Evolutionary conservation across 2,797 vertebrate genomes (phyloP).

Genomic region (Bradypodion pumilum): DNA sequence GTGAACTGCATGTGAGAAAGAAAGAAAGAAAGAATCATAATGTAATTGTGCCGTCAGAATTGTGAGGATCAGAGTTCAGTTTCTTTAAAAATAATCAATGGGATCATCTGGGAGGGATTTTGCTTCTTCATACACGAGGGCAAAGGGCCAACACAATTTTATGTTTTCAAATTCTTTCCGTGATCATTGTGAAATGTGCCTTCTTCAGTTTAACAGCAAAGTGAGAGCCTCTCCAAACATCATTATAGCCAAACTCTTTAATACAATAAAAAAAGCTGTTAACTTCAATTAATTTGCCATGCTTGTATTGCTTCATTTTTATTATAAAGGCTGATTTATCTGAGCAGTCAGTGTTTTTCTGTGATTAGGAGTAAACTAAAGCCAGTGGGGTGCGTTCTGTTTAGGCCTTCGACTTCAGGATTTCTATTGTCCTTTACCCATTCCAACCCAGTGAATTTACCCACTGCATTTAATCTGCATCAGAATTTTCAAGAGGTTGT

Average conservation of each 20-base stretch:
- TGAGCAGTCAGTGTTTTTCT: background rate
- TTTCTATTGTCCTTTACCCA: background rate
- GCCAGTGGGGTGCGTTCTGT: fast-evolving
- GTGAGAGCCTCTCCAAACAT: background rate
- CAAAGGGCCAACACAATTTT: conserved; percentile 50
- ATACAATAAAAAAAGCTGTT: conserved; percentile 15
- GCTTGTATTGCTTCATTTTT: background rate
- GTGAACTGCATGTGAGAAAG: background rate
- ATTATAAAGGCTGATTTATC: background rate
- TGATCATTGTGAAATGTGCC: conserved; percentile 19
- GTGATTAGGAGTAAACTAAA: background rate
- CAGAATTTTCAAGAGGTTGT: background rate
- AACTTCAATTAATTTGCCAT: conserved; percentile 23
- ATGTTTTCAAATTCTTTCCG: conserved; percentile 26
- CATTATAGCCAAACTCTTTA: background rate
- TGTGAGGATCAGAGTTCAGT: conserved; percentile 43
- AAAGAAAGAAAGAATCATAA: background rate
- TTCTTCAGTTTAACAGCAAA: conserved; percentile 21
- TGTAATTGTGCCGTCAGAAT: background rate
- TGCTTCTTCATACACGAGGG: conserved; percentile 34
- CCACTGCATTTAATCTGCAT: background rate
- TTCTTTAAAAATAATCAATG: conserved; percentile 48
- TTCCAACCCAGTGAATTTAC: background rate
- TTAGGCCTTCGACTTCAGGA: background rate
- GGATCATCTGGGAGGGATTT: conserved; percentile 57